Conservation (phyloP, 2,113 vertebrate genomes). For the Agapornis roseicollis region DNA sequence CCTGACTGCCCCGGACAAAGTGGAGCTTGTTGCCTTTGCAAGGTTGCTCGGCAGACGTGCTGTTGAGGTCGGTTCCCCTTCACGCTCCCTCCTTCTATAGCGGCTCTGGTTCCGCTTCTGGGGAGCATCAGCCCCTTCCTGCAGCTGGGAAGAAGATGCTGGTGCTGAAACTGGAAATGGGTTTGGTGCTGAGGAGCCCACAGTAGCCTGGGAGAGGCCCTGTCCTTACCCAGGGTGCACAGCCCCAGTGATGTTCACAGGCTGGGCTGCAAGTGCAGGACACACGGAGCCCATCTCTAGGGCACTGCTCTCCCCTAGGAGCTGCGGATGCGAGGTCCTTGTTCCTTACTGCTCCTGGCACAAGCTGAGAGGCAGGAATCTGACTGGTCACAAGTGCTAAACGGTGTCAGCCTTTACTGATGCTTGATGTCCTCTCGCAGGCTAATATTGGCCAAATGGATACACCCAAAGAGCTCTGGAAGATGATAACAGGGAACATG, state of each 20-base stretch:
- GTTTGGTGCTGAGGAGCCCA: background rate
- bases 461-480: conserved; percentile 94
- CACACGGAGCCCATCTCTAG: background rate
- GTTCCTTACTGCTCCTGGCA: background rate
- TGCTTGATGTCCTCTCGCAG: conserved; percentile 60
- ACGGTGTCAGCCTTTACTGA: background rate
- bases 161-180: background rate
- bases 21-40: background rate
- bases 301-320: rapidly evolving
- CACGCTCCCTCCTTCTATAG: background rate
- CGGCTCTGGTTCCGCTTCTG: background rate
- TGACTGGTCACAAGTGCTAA: background rate
- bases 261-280: background rate
- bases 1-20: background rate
- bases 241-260: too few relatives aligned
- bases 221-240: too few relatives aligned
- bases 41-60: rapidly evolving
- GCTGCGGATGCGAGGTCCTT: background rate
- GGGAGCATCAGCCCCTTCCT: background rate
- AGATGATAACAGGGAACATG: conserved; percentile 95
- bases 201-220: background rate
- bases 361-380: background rate
- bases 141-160: background rate
- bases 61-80: background rate
- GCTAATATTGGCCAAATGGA: conserved; percentile 99